Conservation (phyloP, 2,888 invertebrate genomes). For the Timema cristinae region DNA sequence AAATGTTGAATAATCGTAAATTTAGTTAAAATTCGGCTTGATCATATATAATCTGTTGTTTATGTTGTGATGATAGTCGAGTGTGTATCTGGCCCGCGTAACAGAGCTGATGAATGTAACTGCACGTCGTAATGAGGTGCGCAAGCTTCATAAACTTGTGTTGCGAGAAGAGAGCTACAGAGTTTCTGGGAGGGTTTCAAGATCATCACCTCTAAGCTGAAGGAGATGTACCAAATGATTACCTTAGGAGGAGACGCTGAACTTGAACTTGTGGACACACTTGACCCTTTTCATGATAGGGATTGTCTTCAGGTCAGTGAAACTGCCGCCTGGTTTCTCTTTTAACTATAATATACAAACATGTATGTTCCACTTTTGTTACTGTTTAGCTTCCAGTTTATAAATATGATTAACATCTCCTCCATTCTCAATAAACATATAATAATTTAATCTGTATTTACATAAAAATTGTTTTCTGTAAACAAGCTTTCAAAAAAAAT, state of each 20-base stretch:
- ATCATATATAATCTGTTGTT: not conserved
- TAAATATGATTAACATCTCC: too few relatives aligned
- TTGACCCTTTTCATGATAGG: constrained; percentile 97
- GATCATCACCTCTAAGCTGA: constrained; percentile 84
- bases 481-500: too few relatives aligned
- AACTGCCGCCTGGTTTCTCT: constrained; percentile 6
- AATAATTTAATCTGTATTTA: too few relatives aligned
- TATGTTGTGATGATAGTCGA: constrained; percentile 53
- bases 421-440: too few relatives aligned
- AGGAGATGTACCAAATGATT: constrained; percentile 98
- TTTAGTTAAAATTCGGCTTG: too few relatives aligned
- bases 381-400: too few relatives aligned
- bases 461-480: too few relatives aligned
- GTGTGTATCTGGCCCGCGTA: constrained; percentile 60
- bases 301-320: constrained; percentile 76
- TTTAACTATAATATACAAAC: not conserved
- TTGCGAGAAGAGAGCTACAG: constrained; percentile 65
- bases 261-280: constrained; percentile 86
- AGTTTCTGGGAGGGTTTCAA: constrained; percentile 85
- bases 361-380: too few relatives aligned
- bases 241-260: constrained; percentile 97
- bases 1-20: too few relatives aligned
- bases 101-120: constrained; percentile 79
- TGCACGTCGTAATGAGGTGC: constrained; percentile 67
- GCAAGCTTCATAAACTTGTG: constrained; percentile 65